These are phyloP conservation scores for Metaphire vulgaris DNA, from an alignment of 1,140 invertebrate species.

Conservation along the genomic window DNA sequence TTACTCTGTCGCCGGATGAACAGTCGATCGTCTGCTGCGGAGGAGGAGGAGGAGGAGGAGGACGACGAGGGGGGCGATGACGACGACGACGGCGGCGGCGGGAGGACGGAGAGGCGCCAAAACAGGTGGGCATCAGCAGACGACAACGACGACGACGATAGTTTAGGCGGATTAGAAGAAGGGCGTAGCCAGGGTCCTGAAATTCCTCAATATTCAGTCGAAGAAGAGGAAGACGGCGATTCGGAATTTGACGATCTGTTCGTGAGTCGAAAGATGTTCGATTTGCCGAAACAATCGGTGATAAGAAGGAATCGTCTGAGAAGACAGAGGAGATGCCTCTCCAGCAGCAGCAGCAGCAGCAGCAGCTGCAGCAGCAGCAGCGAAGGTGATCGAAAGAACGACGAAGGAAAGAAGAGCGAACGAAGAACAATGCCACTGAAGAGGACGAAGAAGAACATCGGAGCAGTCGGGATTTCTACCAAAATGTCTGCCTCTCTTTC, in stretches of 20 bases:
- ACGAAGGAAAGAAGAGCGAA: not conserved
- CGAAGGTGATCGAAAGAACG: not conserved
- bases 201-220: too few species aligned
- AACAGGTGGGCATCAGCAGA: not conserved
- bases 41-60: too few species aligned
- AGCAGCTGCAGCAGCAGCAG: not conserved
- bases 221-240: not conserved
- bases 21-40: too few species aligned
- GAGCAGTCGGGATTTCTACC: too few species aligned
- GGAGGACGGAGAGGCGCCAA: not conserved
- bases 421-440: not conserved
- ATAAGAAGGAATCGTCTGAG: not conserved
- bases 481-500: too few species aligned
- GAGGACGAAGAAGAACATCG: not conserved
- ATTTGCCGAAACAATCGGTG: not conserved
- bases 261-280: not conserved
- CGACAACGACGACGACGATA: too few species aligned
- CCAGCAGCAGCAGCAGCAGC: not conserved
- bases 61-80: too few species aligned
- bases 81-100: too few species aligned
- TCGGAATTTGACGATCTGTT: not conserved
- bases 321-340: not conserved
- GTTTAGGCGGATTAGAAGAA: too few species aligned
- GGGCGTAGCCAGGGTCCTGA: not conserved
- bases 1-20: not conserved